Base-by-base conservation (phyloP, 2,113 vertebrate genomes). In the Rhea americana region DNA sequence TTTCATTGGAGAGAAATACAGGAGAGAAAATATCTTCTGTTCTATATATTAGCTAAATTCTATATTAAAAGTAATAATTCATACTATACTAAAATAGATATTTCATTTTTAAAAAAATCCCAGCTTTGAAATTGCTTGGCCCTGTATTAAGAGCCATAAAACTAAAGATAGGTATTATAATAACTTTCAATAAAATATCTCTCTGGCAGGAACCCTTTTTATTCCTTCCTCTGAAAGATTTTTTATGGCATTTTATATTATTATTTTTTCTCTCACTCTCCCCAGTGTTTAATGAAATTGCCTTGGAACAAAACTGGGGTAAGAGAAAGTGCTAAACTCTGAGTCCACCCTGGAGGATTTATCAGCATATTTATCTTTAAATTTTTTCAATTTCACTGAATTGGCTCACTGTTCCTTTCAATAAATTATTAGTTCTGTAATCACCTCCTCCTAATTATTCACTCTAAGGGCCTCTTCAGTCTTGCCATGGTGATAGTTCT, bases 141-240 rank as follows among this genome's bases (percentile, higher is more conserved):
- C 93, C 78, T 95, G 85, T 92, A 97, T 94, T 97, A 96, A 96
- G 89, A 91, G 80, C 95, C 81, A 92, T 97, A 97, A 97, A 97
- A 96, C 95, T 96, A 97, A 97, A 97, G 96, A 97, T 93, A 96
- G 93, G 94, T 95, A 97, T 97, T 97, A 96, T 97, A 97, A 97
- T 97, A 97, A 97, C 96, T 96, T 97, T 95, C 95, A 97, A 97
- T 97, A 97, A 98, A 97, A 96, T 92, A 92, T 96, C 90, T 94
- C 68, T 96, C 80, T 95, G 96, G 95, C 93, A 96, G 92, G 84
- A 92, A 76, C 62, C 67, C 79, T 97, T 94, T 97, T 97, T 97
- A 96, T 98, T 96, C 93, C 90, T 96, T 96, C 94, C 94, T 86
- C 91, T 95, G 91, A 93, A 97, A 97, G 73, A 93, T 85, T 94